Percentiles rank a stretch among this genome's conserved stretches.
Conservation (phyloP, 2,888 invertebrate species). For the Rhagium mordax region DNA sequence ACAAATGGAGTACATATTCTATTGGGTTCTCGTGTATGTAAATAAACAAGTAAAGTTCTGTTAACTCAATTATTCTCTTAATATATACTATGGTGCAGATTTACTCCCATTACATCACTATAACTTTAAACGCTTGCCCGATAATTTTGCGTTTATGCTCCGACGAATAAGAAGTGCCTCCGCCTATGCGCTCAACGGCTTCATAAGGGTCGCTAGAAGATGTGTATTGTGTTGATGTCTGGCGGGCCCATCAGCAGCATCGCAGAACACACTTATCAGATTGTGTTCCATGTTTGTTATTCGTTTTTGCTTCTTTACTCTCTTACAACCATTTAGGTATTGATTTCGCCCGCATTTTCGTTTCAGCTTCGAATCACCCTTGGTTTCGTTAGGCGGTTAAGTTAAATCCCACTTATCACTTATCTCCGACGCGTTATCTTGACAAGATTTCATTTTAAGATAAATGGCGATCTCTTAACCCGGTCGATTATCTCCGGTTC, state of each 20-base stretch:
- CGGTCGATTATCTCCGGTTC: neutral
- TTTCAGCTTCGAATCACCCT: conserved; percentile 23
- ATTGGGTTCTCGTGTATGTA: no score
- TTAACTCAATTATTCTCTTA: no score
- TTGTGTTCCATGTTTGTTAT: conserved; percentile 60
- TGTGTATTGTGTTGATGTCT: conserved; percentile 45
- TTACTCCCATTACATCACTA: no score
- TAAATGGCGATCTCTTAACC: neutral
- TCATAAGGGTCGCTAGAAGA: conserved; percentile 28
- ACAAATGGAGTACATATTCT: no score
- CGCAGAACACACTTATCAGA: conserved; percentile 59
- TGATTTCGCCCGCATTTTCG: conserved; percentile 52
- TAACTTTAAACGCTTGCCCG: neutral
- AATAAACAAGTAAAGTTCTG: no score
- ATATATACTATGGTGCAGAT: no score
- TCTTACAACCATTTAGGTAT: conserved; percentile 56
- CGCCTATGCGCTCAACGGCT: conserved; percentile 3
- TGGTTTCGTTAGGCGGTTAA: conserved; percentile 26
- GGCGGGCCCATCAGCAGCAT: conserved; percentile 52
- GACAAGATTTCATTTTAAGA: conserved; percentile 11
- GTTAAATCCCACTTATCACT: conserved; percentile 4
- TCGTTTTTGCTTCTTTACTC: conserved; percentile 50
- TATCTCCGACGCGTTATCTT: neutral
- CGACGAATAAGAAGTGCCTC: neutral
- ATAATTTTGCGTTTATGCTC: neutral